phyloP scores from a whole-genome alignment of 2,888 invertebrate genomes.

The Hartigia nigra region DNA sequence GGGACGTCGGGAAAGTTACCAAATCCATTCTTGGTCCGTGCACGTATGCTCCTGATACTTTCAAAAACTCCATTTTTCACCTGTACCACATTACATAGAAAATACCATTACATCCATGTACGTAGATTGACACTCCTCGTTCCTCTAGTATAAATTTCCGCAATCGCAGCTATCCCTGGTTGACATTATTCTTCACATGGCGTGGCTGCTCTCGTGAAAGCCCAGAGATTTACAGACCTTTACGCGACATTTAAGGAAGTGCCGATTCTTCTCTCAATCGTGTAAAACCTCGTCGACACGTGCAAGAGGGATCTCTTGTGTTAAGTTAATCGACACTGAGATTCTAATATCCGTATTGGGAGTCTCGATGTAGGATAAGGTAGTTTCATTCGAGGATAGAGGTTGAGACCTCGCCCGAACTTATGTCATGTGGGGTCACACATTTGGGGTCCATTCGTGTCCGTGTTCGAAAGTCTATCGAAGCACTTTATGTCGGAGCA shows the following conservation, averaged over 20 bases:
- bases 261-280: background rate
- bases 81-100: background rate
- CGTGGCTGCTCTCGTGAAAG: background rate
- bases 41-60: background rate
- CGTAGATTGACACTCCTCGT: background rate
- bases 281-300: background rate
- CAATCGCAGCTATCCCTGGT: background rate
- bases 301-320: background rate
- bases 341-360: background rate
- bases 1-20: background rate
- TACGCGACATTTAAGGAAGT: background rate
- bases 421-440: background rate
- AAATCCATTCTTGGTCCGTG: background rate
- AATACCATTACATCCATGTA: background rate
- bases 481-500: background rate
- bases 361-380: background rate
- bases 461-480: background rate
- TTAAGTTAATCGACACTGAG: background rate
- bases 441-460: background rate
- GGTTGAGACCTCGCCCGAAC: background rate
- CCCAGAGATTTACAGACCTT: background rate
- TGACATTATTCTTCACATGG: background rate
- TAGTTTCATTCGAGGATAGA: background rate
- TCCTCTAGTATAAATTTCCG: background rate
- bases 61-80: background rate